phyloP scores from a whole-genome alignment of 2,888 invertebrate genomes.

The Dryomyza anilis region DNA sequence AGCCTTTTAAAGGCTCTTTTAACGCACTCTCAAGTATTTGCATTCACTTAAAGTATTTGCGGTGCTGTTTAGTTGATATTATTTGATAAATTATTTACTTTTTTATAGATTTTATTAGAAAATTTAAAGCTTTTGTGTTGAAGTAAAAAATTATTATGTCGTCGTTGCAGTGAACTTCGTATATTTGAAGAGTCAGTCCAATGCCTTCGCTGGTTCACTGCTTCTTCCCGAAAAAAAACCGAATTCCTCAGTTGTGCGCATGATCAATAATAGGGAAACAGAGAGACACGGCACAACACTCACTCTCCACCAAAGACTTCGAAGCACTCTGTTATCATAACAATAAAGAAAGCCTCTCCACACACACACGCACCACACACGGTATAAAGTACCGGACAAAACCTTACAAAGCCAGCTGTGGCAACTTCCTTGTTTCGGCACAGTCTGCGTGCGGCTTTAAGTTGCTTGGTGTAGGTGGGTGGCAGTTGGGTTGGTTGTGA shows the following conservation, averaged over 20 bases:
- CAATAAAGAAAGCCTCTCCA: too few species aligned
- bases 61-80: neutral
- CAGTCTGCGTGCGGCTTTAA: too few species aligned
- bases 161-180: constrained; percentile 22
- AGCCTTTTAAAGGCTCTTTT: too few species aligned
- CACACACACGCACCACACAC: too few species aligned
- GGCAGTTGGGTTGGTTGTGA: too few species aligned
- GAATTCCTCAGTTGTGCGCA: constrained; percentile 5
- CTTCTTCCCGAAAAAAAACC: constrained; percentile 16
- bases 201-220: constrained; percentile 2
- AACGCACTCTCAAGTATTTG: too few species aligned
- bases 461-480: too few species aligned
- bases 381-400: too few species aligned
- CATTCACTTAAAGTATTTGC: too few species aligned
- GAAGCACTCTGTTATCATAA: too few species aligned
- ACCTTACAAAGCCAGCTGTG: too few species aligned
- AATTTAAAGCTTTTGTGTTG: neutral
- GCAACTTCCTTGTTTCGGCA: too few species aligned
- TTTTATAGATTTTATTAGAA: neutral
- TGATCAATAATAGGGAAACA: constrained; percentile 19
- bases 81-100: neutral
- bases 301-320: constrained; percentile 8
- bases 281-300: neutral
- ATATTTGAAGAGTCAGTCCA: constrained; percentile 17
- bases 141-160: constrained; percentile 11